Base-by-base conservation (phyloP, 2,888 invertebrate genomes). In the Lasioglossum zephyrum region DNA sequence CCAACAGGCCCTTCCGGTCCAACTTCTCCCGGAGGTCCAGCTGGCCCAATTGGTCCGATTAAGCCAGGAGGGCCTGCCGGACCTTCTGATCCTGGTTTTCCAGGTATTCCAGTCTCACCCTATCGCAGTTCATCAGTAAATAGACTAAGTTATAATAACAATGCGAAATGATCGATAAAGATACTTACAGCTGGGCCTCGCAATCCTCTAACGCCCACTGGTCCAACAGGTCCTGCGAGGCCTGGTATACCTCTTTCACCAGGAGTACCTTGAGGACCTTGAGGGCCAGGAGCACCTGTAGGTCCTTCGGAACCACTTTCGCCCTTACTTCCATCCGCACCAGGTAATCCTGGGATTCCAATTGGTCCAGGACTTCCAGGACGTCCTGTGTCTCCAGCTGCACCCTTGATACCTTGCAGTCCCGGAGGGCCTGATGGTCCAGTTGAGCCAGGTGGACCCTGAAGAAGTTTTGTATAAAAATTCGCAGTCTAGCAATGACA, bases 311-410 rank as follows among this genome's bases (percentile, higher is more conserved):
- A 96, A 22, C 97, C 97, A 73, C 96, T 95, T 92, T 98, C 97
- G 18, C 98, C 98, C 95, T 97, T 98, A 39, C 96, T 95, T 72
- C 98, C 98, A 92, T 98, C 97, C 5, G 95, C 93, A 53, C 98
- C 98, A 22, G 96, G 96, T 4, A 96, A 95, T 31, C 98, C 98
- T 49, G 97, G 97, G 36, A 96, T 95, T 4, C 98, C 98, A 81
- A 96, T 96, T 1, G 96, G 96, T 0, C 98, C 97, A 2, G 96
- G 95, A 63, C 96, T 95, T 9, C 98, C 98, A 2, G 97, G 95
- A 87, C 97, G 95, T 22, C 98, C 98, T 13, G 96, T 93, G 91
- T 98, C 97, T 63, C 98, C 98, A 0, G 96, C 94, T 36, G 96
- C 95, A 84, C 98, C 98, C 94, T 98, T 98, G 80, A 96, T 95